Evolutionary conservation across 2,113 vertebrate genomes (phyloP).

Genomic region (Mugil cephalus): DNA sequence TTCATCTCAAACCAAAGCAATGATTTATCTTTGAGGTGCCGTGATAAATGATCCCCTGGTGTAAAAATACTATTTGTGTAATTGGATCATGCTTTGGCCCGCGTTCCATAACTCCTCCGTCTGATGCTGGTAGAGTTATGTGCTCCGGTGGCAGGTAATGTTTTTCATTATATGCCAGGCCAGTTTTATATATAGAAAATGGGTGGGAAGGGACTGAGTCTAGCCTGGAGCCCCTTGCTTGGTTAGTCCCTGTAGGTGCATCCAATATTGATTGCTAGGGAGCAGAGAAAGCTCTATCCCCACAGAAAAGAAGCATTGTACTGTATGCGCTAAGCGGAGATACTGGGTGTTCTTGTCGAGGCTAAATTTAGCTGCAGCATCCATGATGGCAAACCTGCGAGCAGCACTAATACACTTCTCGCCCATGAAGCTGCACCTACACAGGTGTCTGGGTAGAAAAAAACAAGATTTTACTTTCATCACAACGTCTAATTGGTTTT

Average conservation of each 20-base stretch:
- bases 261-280: conserved; percentile 81
- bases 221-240: conserved; percentile 75
- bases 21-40: conserved; percentile 66
- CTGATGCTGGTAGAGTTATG: conserved; percentile 73
- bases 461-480: conserved; percentile 27
- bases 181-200: conserved; percentile 81
- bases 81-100: conserved; percentile 78
- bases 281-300: conserved; percentile 59
- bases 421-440: conserved; percentile 13
- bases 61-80: conserved; percentile 80
- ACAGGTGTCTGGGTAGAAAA: conserved; percentile 10
- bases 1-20: conserved; percentile 54
- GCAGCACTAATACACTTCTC: conserved; percentile 11
- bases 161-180: conserved; percentile 81
- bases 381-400: conserved; percentile 55
- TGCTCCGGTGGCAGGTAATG: conserved; percentile 75
- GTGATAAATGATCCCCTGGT: conserved; percentile 63
- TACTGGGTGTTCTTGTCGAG: conserved; percentile 46
- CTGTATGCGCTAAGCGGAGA: conserved; percentile 45
- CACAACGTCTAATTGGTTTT: conserved; percentile 55
- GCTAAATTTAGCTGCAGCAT: conserved; percentile 76
- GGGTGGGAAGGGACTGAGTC: conserved; percentile 76
- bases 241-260: conserved; percentile 80
- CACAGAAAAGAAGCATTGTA: conserved; percentile 57
- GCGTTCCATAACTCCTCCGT: conserved; percentile 68